These are phyloP conservation scores for Chloromyia formosa DNA, from an alignment of 2,888 invertebrate species.

Conservation along the genomic window DNA sequence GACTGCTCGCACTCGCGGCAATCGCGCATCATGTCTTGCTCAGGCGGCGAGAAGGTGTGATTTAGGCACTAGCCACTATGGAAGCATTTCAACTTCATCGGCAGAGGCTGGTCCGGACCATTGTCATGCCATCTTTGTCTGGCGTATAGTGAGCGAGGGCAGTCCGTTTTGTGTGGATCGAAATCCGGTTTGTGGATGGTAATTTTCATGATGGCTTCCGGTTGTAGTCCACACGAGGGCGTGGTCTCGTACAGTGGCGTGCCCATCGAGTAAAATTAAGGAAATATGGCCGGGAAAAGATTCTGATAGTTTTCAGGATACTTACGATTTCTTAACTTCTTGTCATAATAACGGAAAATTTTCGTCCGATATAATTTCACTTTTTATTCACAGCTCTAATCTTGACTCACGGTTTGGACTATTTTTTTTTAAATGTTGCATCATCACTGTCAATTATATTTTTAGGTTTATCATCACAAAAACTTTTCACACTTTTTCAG, in stretches of 20 bases:
- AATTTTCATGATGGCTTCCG: slow-evolving; percentile 64
- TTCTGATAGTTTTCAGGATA: neutral
- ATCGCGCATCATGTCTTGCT: neutral
- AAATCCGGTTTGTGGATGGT: slow-evolving; percentile 31
- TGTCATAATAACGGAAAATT: neutral
- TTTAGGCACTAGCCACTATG: no score
- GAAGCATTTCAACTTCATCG: neutral
- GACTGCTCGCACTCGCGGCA: slow-evolving; percentile 3
- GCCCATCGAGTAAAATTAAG: no score
- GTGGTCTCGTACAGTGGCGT: slow-evolving; percentile 48
- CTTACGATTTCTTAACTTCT: neutral
- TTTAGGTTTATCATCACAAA: no score
- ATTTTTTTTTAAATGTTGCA: no score
- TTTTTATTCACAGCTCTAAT: no score
- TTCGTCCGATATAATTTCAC: no score
- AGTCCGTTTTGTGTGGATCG: slow-evolving; percentile 18
- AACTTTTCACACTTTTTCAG: no score
- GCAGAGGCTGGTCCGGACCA: neutral
- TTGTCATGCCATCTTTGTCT: slow-evolving; percentile 18
- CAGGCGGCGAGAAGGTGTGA: slow-evolving; percentile 11
- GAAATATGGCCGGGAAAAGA: neutral
- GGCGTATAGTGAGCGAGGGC: neutral
- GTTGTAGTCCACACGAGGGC: slow-evolving; percentile 53
- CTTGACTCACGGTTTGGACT: no score
- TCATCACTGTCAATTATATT: no score